Conservation (phyloP, 2,797 vertebrate species). For the Selene dorsalis region DNA sequence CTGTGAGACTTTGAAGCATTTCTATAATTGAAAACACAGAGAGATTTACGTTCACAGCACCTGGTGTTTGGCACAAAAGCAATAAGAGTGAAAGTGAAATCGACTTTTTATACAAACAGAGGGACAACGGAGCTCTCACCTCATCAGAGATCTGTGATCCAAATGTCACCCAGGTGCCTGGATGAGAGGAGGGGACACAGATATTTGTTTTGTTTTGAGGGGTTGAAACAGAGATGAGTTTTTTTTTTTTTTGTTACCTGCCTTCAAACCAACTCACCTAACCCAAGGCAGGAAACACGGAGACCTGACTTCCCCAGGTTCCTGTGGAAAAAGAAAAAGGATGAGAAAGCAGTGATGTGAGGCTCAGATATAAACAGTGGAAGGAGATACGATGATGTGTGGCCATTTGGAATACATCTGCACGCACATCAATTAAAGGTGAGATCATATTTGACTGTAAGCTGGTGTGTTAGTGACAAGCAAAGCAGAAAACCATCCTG, state of each 20-base stretch:
- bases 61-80: constrained; percentile 14
- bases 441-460: background rate
- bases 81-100: constrained; percentile 19
- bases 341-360: background rate
- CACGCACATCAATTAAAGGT: background rate
- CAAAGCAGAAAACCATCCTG: background rate
- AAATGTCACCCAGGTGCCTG: constrained; percentile 95
- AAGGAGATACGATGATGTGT: constrained; percentile 5
- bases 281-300: constrained; percentile 85
- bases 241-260: background rate
- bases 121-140: constrained; percentile 79
- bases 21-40: constrained; percentile 33
- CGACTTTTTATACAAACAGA: constrained; percentile 11
- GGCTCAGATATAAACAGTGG: constrained; percentile 9
- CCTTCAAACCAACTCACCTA: constrained; percentile 78
- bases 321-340: constrained; percentile 59
- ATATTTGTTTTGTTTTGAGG: constrained; percentile 33
- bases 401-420: constrained; percentile 11
- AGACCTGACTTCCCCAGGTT: constrained; percentile 86
- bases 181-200: constrained; percentile 31
- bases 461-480: constrained; percentile 1
- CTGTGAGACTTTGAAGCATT: constrained; percentile 33
- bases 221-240: constrained; percentile 20
- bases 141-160: constrained; percentile 94
- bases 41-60: constrained; percentile 1